Evolutionary conservation across 2,113 vertebrate species (phyloP).

Genomic region (Leucopsar rothschildi): DNA sequence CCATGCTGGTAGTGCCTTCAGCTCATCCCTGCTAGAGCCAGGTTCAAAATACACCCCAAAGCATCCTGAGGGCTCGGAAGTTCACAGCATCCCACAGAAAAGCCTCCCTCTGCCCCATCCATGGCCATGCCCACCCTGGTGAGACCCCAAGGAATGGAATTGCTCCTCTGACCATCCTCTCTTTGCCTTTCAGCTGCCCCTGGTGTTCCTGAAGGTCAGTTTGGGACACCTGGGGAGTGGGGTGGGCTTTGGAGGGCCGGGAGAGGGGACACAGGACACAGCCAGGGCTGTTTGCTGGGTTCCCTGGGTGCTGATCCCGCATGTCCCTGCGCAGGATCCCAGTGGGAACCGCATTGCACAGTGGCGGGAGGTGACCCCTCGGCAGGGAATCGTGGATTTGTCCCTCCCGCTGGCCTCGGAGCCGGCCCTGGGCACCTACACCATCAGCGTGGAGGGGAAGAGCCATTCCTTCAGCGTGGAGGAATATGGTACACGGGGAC

Average conservation of each 20-base stretch:
- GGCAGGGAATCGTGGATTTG: conserved; percentile 21
- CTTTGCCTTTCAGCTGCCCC: conserved; percentile 39
- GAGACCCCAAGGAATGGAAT: not conserved
- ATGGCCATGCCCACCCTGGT: no score
- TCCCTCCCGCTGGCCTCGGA: not conserved
- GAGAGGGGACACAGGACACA: not conserved
- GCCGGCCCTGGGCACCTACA: not conserved
- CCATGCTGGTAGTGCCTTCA: not conserved
- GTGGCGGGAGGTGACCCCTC: not conserved
- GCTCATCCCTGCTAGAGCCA: not conserved
- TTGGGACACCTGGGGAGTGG: not conserved
- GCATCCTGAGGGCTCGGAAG: not conserved
- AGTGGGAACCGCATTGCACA: not conserved
- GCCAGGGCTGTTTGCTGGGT: not conserved
- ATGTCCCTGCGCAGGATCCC: not conserved
- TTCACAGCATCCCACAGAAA: not conserved
- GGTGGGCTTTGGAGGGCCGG: not conserved
- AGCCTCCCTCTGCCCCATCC: not conserved
- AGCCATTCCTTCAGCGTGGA: not conserved
- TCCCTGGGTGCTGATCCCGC: accelerated
- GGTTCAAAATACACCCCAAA: not conserved
- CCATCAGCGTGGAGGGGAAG: not conserved
- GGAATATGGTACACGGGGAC: not conserved
- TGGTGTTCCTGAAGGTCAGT: conserved; percentile 49
- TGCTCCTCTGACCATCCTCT: not conserved